Evolutionary conservation across 2,113 vertebrate species (phyloP).

Genomic region (Platichthys stellatus): DNA sequence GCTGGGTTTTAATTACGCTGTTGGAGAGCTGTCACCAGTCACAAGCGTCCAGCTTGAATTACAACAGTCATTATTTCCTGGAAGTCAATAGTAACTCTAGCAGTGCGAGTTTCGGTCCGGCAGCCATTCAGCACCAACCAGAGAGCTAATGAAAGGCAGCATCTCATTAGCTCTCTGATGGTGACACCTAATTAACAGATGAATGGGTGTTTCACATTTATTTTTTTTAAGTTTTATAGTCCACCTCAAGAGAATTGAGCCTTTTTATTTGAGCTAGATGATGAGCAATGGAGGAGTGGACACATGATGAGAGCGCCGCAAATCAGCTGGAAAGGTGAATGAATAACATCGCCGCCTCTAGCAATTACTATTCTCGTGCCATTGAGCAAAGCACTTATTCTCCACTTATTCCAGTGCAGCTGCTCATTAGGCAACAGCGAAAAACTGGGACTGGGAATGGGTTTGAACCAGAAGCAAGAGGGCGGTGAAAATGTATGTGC

Average conservation of each 20-base stretch:
- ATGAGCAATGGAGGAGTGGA: not conserved
- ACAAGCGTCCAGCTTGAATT: slow-evolving; percentile 60
- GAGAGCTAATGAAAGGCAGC: slow-evolving; percentile 65
- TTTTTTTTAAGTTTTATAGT: slow-evolving; percentile 34
- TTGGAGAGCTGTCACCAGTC: slow-evolving; percentile 67
- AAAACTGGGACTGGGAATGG: slow-evolving; percentile 6
- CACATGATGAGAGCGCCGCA: slow-evolving; percentile 12
- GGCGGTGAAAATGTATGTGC: not conserved
- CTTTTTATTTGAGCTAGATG: not conserved
- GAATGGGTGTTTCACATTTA: slow-evolving; percentile 31
- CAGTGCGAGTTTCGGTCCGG: slow-evolving; percentile 37
- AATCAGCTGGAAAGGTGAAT: slow-evolving; percentile 48
- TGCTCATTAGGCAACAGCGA: slow-evolving; percentile 58
- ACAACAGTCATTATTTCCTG: slow-evolving; percentile 66
- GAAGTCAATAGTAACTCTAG: slow-evolving; percentile 55
- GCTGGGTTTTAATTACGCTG: slow-evolving; percentile 58
- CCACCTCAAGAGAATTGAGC: slow-evolving; percentile 6
- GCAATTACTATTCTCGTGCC: slow-evolving; percentile 50
- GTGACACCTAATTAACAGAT: slow-evolving; percentile 54
- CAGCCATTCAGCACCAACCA: slow-evolving; percentile 67
- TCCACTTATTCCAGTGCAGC: slow-evolving; percentile 65
- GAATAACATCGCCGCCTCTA: slow-evolving; percentile 46
- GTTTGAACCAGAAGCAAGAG: not conserved
- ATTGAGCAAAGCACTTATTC: slow-evolving; percentile 61
- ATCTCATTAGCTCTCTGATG: slow-evolving; percentile 55